Evolutionary conservation across 2,888 invertebrate species (phyloP), one percentile per base, ranked within the genome.

Genomic region (Crematogaster levior): DNA sequence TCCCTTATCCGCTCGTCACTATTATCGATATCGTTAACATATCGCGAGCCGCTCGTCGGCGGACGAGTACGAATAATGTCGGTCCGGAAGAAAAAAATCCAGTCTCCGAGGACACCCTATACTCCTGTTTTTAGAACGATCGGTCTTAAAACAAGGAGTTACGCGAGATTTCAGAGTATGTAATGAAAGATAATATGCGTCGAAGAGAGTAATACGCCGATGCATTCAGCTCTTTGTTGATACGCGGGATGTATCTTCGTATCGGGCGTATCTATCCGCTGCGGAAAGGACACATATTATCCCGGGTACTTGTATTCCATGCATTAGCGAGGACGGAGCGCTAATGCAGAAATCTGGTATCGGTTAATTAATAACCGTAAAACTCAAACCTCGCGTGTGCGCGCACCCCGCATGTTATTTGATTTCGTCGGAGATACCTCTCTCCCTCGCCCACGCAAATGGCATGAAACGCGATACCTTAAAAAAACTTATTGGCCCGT

Each of bases 281-380:
- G 87, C 85, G 85, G 86, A 88, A 90, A 89, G 90, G 88, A 83
- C 89, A 85, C 86, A 73, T 86, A 90, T 90, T 90, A 90, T 85
- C 85, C 86, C 86, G 70, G n/a, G 88, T 84, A 90, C 90, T 88
- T 90, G 89, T 90, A 89, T 84, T 83, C 85, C 90, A 86, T 89
- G 91, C 91, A 91, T 90, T 86, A 88, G 88, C 89, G 88, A 86
- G 87, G 87, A 88, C 88, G 88, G 90, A 89, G 88, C 90, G 92
- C 90, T 92, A 92, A 92, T 92, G 92, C 92, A 90, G 90, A 91
- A 92, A 91, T 91, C 92, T 92, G 86, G 92, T 92, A 92, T 91
- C 89, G 89, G 89, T 91, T 92, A 92, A 92, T 92, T 92, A 92
- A 92, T 92, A 92, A 91, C 91, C 92, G 91, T 92, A 89, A 91